Percentiles rank a stretch among this genome's conserved stretches.
phyloP scores from a whole-genome alignment of 2,797 vertebrate genomes.

The Amblyraja radiata region DNA sequence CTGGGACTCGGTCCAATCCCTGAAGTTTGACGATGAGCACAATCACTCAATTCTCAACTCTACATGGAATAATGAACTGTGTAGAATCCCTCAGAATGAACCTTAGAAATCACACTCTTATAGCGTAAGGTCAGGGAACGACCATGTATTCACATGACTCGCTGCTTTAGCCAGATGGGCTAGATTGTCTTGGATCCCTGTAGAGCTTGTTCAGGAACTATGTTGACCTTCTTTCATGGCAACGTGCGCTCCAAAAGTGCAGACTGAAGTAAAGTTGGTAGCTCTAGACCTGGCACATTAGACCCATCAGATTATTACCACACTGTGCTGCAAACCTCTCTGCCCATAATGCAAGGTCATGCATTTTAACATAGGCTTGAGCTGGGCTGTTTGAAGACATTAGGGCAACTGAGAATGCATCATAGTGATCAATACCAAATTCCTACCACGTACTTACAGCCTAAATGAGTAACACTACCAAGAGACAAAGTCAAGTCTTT shows the following conservation, averaged over 20 bases:
- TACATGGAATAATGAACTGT: neutral
- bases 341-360: neutral
- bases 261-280: neutral
- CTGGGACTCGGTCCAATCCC: neutral
- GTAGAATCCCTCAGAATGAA: neutral
- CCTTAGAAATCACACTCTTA: neutral
- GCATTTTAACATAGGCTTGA: slow-evolving; percentile 18
- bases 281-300: neutral
- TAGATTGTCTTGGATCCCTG: neutral
- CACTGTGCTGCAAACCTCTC: neutral
- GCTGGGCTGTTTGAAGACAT: slow-evolving; percentile 19
- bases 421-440: slow-evolving; percentile 30
- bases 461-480: slow-evolving; percentile 37
- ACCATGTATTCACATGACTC: neutral
- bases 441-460: slow-evolving; percentile 36
- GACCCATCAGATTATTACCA: neutral
- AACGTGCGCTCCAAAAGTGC: neutral
- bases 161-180: neutral
- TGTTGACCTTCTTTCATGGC: neutral
- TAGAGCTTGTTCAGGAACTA: slow-evolving; percentile 8
- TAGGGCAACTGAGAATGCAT: slow-evolving; percentile 28
- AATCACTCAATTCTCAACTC: neutral
- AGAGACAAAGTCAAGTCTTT: slow-evolving; percentile 37
- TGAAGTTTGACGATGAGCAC: neutral
- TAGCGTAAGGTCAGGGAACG: neutral